Base-by-base conservation (phyloP, 2,888 invertebrate species). In the Drosophila lutescens region DNA sequence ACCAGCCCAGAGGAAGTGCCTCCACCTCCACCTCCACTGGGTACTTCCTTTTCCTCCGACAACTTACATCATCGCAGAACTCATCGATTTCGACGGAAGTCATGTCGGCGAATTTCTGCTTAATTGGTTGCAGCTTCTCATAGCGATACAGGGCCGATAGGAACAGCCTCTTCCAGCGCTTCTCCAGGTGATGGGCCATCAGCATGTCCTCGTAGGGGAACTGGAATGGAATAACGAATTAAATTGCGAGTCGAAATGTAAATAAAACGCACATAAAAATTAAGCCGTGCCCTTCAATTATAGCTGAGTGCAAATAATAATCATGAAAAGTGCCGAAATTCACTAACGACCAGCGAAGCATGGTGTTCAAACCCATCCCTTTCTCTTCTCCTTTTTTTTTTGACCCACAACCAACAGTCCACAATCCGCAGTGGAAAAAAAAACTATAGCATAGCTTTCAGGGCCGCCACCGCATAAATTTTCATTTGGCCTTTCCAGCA, bases 31-130 rank as follows among this genome's bases (percentile, higher is more conserved):
- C 32, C 32, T 10, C 9, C 30, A 26, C 34, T 34, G 41, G 17
- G 51, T 7, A 53, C 56, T 55, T 51, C 43, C 50, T 30, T n/a
- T 32, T 36, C 63, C 44, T 57, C 70, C 63, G 57, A 67, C 61
- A 72, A 85, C 86, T 79, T 85, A 92, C 92, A 89, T 92, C 92
- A 53, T 80, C 71, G 70, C 90, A 90, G 76, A 92, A 92, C 8
- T 74, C 67, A 6, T 84, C 77, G 73, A 98, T 97, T 91, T 97
- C 95, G 0, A 94, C 93, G 55, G 95, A 93, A 38, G 97, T 98
- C 85, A 97, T 93, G 87, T 95, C 95, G 10, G 96, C 96, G 92
- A 98, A 98, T 86, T 96, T 95, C 59, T 95, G 95, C 90, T 97
- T 98, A n/a, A 97, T 97, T 60, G 95, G 94, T 86, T 96, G 95